phyloP scores from a whole-genome alignment of 2,888 invertebrate species.

The Temnothorax rugatulus region DNA sequence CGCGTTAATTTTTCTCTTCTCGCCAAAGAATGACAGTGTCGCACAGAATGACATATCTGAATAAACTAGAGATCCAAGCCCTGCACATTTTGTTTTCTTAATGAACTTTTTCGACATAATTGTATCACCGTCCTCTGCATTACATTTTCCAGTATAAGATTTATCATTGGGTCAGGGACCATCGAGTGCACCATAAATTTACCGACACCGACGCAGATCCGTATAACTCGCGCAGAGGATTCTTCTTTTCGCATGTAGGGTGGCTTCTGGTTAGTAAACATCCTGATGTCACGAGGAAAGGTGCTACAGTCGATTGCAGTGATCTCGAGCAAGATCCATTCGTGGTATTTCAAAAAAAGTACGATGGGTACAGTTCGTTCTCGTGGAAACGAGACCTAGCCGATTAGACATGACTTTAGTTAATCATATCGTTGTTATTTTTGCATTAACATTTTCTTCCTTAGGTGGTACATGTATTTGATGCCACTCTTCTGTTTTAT shows the following conservation, averaged over 20 bases:
- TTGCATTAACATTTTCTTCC: slow-evolving; percentile 74
- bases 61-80: background rate
- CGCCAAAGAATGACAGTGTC: no score
- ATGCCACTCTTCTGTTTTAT: no score
- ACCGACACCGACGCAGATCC: slow-evolving; percentile 86
- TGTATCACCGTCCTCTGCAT: background rate
- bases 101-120: no score
- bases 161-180: slow-evolving; percentile 94
- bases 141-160: slow-evolving; percentile 91
- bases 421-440: background rate
- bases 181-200: slow-evolving; percentile 96
- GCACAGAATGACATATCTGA: background rate
- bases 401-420: no score
- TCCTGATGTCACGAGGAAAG: slow-evolving; percentile 94
- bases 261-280: slow-evolving; percentile 97
- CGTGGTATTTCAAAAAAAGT: slow-evolving; percentile 95
- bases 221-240: slow-evolving; percentile 92
- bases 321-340: slow-evolving; percentile 95
- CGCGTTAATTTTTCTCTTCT: background rate
- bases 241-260: slow-evolving; percentile 98
- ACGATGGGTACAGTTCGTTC: slow-evolving; percentile 49
- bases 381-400: background rate
- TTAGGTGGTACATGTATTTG: no score
- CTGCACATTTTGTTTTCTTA: no score
- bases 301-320: slow-evolving; percentile 94